phyloP scores from a whole-genome alignment of 2,888 invertebrate species.

The Noctua comes region DNA sequence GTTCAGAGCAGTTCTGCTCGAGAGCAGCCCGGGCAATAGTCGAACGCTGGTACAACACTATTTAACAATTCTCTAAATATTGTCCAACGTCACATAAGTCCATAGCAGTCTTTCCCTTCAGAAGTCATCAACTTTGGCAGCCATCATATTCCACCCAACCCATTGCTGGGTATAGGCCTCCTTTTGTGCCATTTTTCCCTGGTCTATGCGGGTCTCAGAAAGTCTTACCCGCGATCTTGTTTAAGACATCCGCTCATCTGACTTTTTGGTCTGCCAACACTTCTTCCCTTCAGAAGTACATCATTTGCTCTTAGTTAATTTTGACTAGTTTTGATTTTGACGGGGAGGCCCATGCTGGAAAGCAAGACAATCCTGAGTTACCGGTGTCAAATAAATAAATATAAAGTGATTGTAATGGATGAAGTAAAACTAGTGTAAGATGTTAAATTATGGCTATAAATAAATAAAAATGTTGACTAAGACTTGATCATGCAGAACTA shows the following conservation, averaged over 20 bases:
- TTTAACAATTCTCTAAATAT: slow-evolving; percentile 36
- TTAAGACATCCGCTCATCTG: background rate
- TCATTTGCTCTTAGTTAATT: background rate
- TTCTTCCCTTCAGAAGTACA: background rate
- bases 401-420: no score
- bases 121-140: background rate
- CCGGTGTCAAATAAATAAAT: no score
- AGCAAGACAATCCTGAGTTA: no score
- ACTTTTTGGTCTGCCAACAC: background rate
- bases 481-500: background rate
- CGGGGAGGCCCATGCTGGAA: no score
- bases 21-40: slow-evolving; percentile 57
- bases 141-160: background rate
- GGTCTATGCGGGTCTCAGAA: background rate
- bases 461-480: background rate
- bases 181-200: background rate
- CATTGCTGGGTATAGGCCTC: background rate
- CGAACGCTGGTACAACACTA: slow-evolving; percentile 54
- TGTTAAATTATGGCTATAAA: no score
- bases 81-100: background rate
- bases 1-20: slow-evolving; percentile 56
- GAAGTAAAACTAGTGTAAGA: no score
- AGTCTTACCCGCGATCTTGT: background rate
- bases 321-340: background rate
- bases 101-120: background rate